phyloP scores from a whole-genome alignment of 2,797 vertebrate genomes.

The Chaenodraco wilsoni region DNA sequence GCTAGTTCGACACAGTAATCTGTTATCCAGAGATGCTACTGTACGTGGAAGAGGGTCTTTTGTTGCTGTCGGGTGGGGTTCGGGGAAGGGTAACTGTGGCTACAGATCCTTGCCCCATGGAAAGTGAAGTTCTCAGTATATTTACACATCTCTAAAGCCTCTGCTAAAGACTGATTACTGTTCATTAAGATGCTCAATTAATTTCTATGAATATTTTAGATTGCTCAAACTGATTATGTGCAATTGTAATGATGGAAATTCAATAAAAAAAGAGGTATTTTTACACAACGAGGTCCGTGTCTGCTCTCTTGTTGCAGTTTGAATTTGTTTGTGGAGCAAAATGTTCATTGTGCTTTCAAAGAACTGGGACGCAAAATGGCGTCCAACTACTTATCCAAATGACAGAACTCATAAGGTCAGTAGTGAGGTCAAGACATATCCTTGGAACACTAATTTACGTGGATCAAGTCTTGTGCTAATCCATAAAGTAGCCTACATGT shows the following conservation, averaged over 20 bases:
- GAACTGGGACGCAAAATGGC: too few species aligned
- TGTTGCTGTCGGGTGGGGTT: constrained; percentile 37
- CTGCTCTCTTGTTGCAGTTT: constrained; percentile 20
- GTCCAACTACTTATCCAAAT: too few species aligned
- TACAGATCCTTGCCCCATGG: constrained; percentile 40
- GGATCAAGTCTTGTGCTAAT: too few species aligned
- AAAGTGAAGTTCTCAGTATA: constrained; percentile 76
- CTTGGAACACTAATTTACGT: too few species aligned
- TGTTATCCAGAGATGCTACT: constrained; percentile 57
- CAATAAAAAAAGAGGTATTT: constrained; percentile 81
- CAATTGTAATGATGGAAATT: constrained; percentile 77
- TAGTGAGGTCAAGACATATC: too few species aligned
- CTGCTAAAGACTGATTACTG: constrained; percentile 79
- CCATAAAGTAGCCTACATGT: too few species aligned
- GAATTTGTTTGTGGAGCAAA: not conserved
- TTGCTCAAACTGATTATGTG: constrained; percentile 79
- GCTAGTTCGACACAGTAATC: constrained; percentile 8
- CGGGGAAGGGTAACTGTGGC: constrained; percentile 21
- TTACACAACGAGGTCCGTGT: constrained; percentile 68
- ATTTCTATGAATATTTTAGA: constrained; percentile 77
- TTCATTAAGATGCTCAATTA: constrained; percentile 72
- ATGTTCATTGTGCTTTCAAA: not conserved
- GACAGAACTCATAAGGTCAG: too few species aligned
- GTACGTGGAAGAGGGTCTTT: constrained; percentile 49
- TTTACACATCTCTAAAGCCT: constrained; percentile 68